Conservation (phyloP, 2,888 invertebrate species). For the Unio delphinus region DNA sequence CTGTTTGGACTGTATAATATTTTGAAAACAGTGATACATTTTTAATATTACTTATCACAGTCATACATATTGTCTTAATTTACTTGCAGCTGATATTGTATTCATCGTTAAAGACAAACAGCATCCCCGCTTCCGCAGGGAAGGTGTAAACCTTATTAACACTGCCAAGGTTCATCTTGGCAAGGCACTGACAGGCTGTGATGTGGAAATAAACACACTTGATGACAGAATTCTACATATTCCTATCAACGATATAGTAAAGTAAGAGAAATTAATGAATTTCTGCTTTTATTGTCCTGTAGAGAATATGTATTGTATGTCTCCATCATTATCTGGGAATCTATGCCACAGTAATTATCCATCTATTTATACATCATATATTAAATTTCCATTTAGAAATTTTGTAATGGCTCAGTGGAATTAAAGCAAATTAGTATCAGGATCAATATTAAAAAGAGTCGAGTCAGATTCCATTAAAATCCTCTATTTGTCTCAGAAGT, state of each 20-base stretch:
- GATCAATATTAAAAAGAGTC: too few species aligned
- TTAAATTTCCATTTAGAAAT: too few species aligned
- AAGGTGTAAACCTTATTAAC: constrained; percentile 68
- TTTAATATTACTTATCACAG: too few species aligned
- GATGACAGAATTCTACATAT: constrained; percentile 71
- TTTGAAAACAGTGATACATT: too few species aligned
- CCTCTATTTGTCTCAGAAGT: too few species aligned
- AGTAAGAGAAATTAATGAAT: constrained; percentile 51
- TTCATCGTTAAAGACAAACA: constrained; percentile 71
- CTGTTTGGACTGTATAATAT: too few species aligned
- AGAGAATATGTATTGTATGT: neutral
- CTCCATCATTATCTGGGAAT: neutral
- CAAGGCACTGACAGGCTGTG: constrained; percentile 69
- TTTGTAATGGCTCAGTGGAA: too few species aligned
- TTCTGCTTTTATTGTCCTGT: neutral
- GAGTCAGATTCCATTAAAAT: too few species aligned
- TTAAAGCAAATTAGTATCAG: too few species aligned
- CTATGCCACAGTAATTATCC: neutral
- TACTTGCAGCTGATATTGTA: constrained; percentile 70
- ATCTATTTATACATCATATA: too few species aligned
- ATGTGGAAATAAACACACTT: constrained; percentile 69
- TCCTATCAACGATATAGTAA: constrained; percentile 71
- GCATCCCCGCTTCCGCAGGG: constrained; percentile 68
- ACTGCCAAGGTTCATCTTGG: constrained; percentile 68
- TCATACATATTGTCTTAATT: neutral